phyloP scores from a whole-genome alignment of 2,113 vertebrate species.

The Hyla sarda region DNA sequence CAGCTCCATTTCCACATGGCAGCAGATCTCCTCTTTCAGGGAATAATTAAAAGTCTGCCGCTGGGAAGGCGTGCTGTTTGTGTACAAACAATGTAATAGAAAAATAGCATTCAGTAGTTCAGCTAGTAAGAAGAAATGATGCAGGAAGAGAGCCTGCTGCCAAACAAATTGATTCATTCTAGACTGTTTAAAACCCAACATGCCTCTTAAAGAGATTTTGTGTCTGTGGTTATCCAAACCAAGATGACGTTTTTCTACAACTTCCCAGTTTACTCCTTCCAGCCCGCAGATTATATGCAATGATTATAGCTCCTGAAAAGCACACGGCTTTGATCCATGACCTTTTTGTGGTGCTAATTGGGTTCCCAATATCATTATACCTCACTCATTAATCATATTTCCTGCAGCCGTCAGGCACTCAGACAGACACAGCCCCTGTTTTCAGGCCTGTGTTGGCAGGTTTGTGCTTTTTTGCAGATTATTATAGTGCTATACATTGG shows the following conservation, averaged over 20 bases:
- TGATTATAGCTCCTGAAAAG: conserved; percentile 81
- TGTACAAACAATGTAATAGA: conserved; percentile 28
- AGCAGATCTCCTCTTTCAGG: conserved; percentile 22
- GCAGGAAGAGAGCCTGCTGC: conserved; percentile 24
- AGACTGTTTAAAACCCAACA: conserved; percentile 23
- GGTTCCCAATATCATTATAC: conserved; percentile 91
- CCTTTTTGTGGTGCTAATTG: conserved; percentile 92
- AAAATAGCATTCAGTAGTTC: not conserved
- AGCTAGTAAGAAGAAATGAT: conserved; percentile 19
- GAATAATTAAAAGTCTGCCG: conserved; percentile 38
- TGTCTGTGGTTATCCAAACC: conserved; percentile 59
- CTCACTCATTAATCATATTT: conserved; percentile 95
- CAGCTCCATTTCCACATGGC: conserved; percentile 21
- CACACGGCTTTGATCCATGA: conserved; percentile 91
- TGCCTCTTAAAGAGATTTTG: conserved; percentile 27
- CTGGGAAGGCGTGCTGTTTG: conserved; percentile 14
- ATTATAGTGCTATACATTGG: conserved; percentile 80
- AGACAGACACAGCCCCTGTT: conserved; percentile 76
- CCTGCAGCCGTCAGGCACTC: conserved; percentile 76
- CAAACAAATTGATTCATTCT: conserved; percentile 36
- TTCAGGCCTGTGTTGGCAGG: conserved; percentile 78
- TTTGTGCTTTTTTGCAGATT: conserved; percentile 78
- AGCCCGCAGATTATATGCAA: conserved; percentile 70
- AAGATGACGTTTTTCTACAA: conserved; percentile 64
- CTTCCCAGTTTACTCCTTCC: conserved; percentile 71